Evolutionary conservation across 2,888 invertebrate genomes (phyloP), one percentile per base, ranked within the genome.

Genomic region (Yponomeuta cagnagella): DNA sequence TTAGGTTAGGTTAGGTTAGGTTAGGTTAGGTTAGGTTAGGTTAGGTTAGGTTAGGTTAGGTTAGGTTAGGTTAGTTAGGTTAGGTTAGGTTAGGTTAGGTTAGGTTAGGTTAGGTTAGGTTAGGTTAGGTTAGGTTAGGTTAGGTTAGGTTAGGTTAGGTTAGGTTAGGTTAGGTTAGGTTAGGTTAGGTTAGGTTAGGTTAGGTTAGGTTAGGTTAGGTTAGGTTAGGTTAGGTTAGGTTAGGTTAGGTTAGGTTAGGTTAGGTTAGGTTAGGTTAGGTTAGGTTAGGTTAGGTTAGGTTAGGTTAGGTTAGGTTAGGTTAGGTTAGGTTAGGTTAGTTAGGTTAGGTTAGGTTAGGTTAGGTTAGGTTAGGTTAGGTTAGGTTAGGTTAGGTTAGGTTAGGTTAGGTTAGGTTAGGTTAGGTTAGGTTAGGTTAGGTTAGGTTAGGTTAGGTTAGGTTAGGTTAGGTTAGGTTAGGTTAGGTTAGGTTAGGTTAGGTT

Each of bases 261-360:
- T 66, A 66, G 66, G 66, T 66, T 66, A 66, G 66, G 66, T 71
- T 71, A 43, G 43, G 43, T 43, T 43, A 43, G 43, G 43, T 43
- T 43, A 43, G 43, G 43, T 43, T 43, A 43, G 43, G 43, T 43
- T 43, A 43, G 74, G 74, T 75, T 74, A 73, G 73, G 73, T 73
- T 74, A 73, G 73, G 73, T 73, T 72, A 74, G 73, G 72, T 73
- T 73, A 75, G 74, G 74, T 73, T 73, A 74, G 73, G 74, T 73
- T 73, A 74, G 73, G 73, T 68, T 68, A 68, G 68, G 68, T 68
- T 68, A 68, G 68, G 68, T 68, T 68, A 68, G 73, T 73, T 74
- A 75, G 74, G 74, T 73, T 74, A 73, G 74, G 75, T 73, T 74
- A 73, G 74, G 74, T 74, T 74, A 75, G 74, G 75, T 75, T 75